Evolutionary conservation across 1,140 invertebrate genomes (phyloP).

Genomic region (Megalonaias nervosa): DNA sequence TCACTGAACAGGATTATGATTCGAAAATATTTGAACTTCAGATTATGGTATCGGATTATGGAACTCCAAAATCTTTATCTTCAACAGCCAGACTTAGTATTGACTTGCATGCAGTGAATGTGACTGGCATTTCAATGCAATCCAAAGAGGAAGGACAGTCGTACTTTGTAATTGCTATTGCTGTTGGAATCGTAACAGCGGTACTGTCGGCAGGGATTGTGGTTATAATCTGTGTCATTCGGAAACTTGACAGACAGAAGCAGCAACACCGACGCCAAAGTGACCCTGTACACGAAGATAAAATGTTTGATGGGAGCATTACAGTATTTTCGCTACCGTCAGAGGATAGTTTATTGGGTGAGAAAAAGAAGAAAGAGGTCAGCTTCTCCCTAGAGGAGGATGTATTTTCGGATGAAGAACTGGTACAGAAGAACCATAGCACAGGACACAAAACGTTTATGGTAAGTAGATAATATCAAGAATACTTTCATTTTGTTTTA

Average conservation of each 20-base stretch:
- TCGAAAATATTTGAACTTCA: slow-evolving; percentile 19
- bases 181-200: slow-evolving; percentile 31
- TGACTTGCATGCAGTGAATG: slow-evolving; percentile 14
- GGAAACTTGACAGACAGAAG: slow-evolving; percentile 27
- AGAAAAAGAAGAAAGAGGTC: slow-evolving; percentile 34
- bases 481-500: no score
- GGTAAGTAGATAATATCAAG: slow-evolving; percentile 12
- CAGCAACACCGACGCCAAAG: slow-evolving; percentile 17
- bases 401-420: slow-evolving; percentile 37
- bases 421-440: slow-evolving; percentile 11
- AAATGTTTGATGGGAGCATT: slow-evolving; percentile 37
- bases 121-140: neutral
- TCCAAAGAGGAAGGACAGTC: slow-evolving; percentile 22
- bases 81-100: slow-evolving; percentile 5
- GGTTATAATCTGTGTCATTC: slow-evolving; percentile 27
- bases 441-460: slow-evolving; percentile 3
- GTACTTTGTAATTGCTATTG: slow-evolving; percentile 30
- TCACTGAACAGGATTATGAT: neutral
- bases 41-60: slow-evolving; percentile 24
- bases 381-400: slow-evolving; percentile 36
- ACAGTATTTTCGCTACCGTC: slow-evolving; percentile 36
- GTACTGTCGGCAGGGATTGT: slow-evolving; percentile 30
- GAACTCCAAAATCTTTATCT: slow-evolving; percentile 13
- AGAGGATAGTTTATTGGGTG: slow-evolving; percentile 31
- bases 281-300: slow-evolving; percentile 16